These are phyloP conservation scores for Melanophora roralis DNA, from an alignment of 2,888 invertebrate species.

Conservation along the genomic window DNA sequence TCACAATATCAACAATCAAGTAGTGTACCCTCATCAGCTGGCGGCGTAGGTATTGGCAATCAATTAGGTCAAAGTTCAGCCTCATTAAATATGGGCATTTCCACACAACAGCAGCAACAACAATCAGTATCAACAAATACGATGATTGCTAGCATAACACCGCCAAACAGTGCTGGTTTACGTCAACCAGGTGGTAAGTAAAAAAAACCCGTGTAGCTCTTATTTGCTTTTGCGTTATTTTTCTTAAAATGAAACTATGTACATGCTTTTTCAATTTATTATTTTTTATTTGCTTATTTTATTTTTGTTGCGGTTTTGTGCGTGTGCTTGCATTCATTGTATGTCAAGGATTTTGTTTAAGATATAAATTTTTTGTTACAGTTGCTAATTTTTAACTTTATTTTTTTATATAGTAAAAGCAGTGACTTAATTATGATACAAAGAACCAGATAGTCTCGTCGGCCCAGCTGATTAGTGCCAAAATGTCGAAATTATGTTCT, in stretches of 20 bases:
- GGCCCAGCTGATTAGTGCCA: no score
- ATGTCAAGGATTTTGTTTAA: no score
- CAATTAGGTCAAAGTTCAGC: slow-evolving; percentile 60
- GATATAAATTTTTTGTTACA: no score
- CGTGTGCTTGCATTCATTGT: no score
- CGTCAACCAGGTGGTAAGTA: slow-evolving; percentile 73
- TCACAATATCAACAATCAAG: slow-evolving; percentile 49
- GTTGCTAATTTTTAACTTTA: background rate
- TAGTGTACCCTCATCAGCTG: slow-evolving; percentile 61
- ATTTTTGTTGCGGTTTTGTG: no score
- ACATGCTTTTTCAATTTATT: slow-evolving; percentile 17
- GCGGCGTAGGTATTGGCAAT: slow-evolving; percentile 50
- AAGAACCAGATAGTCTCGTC: no score
- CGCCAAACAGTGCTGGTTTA: slow-evolving; percentile 74
- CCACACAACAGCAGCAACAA: slow-evolving; percentile 64
- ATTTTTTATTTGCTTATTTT: no score
- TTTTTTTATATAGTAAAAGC: background rate
- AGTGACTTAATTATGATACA: no score
- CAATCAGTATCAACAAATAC: slow-evolving; percentile 67
- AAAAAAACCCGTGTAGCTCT: background rate
- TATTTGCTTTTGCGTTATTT: slow-evolving; percentile 7
- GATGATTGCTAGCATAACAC: slow-evolving; percentile 70
- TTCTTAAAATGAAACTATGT: background rate
- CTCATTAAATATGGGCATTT: slow-evolving; percentile 50
- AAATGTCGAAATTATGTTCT: no score